phyloP scores from a whole-genome alignment of 1,140 invertebrate genomes.

The Euura lappo region DNA sequence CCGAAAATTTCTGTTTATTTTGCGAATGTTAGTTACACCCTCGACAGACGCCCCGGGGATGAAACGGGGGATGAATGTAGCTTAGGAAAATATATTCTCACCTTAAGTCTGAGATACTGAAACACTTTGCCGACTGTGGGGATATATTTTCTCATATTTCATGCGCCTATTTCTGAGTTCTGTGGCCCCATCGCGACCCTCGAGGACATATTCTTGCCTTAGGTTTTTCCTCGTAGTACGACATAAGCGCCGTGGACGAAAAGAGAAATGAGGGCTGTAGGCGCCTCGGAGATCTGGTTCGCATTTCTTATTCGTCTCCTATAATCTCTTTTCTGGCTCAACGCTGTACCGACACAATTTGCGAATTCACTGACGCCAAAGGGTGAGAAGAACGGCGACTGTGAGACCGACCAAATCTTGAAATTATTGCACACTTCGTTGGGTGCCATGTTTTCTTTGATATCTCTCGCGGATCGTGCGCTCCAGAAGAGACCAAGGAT shows the following conservation, averaged over 20 bases:
- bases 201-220: conserved; percentile 15
- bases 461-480: conserved; percentile 18
- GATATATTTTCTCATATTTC: conserved; percentile 3
- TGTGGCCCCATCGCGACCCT: too few relatives aligned
- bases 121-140: conserved; percentile 18
- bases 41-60: too few relatives aligned
- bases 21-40: too few relatives aligned
- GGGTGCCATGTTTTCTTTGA: neutral
- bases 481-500: conserved; percentile 16
- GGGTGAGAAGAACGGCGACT: neutral
- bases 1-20: too few relatives aligned
- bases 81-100: conserved; percentile 12
- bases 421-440: neutral
- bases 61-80: neutral
- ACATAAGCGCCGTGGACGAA: too few relatives aligned
- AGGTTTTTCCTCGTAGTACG: neutral
- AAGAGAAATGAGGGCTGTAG: too few relatives aligned
- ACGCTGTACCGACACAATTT: neutral
- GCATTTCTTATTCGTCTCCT: neutral
- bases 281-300: too few relatives aligned
- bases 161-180: neutral
- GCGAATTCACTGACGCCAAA: neutral
- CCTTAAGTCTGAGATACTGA: conserved; percentile 19
- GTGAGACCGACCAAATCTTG: neutral
- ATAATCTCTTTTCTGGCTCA: neutral